Conservation (phyloP, 2,888 invertebrate species). For the Sesia bembeciformis region DNA sequence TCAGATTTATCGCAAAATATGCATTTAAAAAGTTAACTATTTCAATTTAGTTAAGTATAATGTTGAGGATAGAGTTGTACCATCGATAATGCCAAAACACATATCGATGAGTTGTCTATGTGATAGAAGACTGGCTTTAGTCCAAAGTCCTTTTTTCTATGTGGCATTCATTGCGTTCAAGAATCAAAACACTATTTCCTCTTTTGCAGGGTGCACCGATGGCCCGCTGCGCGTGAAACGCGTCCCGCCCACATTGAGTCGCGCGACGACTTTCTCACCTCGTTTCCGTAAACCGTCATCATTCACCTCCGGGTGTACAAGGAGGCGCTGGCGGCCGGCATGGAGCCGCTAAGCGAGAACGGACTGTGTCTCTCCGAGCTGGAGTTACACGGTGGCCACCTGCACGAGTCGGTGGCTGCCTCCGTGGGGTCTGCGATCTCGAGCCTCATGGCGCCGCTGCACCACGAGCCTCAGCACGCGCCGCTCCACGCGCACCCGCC, state of each 20-base stretch:
- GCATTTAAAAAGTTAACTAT: too few species aligned
- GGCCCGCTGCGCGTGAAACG: neutral
- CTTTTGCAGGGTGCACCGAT: neutral
- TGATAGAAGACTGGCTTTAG: too few species aligned
- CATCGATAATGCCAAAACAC: too few species aligned
- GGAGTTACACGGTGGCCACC: constrained; percentile 68
- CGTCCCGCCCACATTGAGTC: neutral
- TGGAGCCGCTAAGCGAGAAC: constrained; percentile 80
- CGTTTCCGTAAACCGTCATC: constrained; percentile 41
- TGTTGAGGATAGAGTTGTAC: too few species aligned
- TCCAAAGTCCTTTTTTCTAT: too few species aligned
- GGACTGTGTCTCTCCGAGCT: constrained; percentile 84
- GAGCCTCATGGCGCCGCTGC: constrained; percentile 69
- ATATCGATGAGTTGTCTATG: too few species aligned
- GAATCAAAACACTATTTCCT: neutral
- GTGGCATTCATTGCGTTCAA: neutral
- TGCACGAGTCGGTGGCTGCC: constrained; percentile 68
- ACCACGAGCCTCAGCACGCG: constrained; percentile 74
- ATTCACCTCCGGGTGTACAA: constrained; percentile 75
- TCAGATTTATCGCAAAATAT: too few species aligned
- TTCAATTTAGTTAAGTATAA: too few species aligned
- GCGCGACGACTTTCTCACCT: neutral
- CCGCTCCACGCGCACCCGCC: constrained; percentile 76
- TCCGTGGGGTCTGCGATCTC: constrained; percentile 71
- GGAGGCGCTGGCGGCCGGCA: constrained; percentile 77